Evolutionary conservation across 2,797 vertebrate genomes (phyloP).

Genomic region (Neopelma chrysocephalum): DNA sequence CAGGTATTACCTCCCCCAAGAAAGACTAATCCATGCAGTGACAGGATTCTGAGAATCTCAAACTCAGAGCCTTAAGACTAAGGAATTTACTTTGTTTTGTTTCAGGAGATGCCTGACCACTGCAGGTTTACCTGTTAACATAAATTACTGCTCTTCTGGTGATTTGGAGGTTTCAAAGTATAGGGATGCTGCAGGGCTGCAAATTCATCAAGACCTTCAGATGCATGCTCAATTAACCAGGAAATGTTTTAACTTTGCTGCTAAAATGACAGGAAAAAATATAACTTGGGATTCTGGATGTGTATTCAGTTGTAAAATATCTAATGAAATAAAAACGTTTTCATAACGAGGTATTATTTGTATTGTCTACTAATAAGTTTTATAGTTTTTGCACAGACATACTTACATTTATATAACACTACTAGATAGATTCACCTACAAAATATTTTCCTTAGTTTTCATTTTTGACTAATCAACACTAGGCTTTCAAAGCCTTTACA

Average conservation of each 20-base stretch:
- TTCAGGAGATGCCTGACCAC: background rate
- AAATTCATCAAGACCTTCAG: background rate
- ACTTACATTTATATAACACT: background rate
- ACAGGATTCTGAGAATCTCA: background rate
- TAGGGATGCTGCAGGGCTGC: background rate
- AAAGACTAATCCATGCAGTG: background rate
- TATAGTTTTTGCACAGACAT: background rate
- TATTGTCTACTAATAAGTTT: background rate
- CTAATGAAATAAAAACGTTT: background rate
- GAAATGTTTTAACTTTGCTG: background rate
- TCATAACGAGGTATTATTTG: background rate
- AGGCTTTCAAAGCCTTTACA: background rate
- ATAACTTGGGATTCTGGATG: background rate
- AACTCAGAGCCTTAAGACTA: background rate
- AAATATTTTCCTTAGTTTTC: background rate
- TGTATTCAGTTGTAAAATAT: background rate
- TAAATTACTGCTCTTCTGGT: background rate
- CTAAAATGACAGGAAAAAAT: background rate
- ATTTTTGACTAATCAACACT: background rate
- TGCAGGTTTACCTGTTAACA: background rate
- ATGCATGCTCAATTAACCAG: background rate
- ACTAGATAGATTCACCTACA: background rate
- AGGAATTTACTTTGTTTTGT: background rate
- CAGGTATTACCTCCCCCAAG: background rate
- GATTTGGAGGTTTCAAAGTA: background rate